These are phyloP conservation scores for Serinus canaria DNA, from an alignment of 2,113 vertebrate genomes.

Conservation along the genomic window DNA sequence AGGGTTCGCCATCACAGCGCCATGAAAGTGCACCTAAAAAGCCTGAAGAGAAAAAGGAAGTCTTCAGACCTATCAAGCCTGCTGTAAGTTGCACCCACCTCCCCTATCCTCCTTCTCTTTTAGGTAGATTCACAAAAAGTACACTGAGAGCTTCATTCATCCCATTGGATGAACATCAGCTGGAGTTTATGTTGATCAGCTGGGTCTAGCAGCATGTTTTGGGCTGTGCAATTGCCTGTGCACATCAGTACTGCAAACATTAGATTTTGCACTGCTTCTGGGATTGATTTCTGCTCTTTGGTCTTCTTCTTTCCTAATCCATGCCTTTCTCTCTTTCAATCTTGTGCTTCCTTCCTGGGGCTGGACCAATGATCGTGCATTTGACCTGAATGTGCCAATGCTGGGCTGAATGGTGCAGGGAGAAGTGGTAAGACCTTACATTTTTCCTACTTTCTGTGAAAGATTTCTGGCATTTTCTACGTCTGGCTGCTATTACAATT, in stretches of 20 bases:
- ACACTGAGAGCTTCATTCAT: not conserved
- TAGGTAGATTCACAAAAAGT: not conserved
- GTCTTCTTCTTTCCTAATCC: constrained; percentile 3
- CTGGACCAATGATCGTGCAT: constrained; percentile 25
- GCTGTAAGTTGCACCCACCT: constrained; percentile 80
- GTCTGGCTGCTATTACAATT: not conserved
- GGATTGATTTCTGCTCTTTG: constrained; percentile 28
- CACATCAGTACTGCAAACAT: not conserved
- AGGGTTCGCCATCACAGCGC: constrained; percentile 89
- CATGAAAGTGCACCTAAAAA: constrained; percentile 88
- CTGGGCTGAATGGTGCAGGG: constrained; percentile 66
- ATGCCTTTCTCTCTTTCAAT: constrained; percentile 28
- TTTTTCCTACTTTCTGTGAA: not conserved
- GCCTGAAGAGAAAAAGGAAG: constrained; percentile 89
- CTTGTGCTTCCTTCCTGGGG: constrained; percentile 12
- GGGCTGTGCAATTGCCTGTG: not conserved
- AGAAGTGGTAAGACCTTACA: constrained; percentile 77
- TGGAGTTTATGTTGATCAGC: not conserved
- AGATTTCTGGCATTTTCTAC: not conserved
- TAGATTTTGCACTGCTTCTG: constrained; percentile 12
- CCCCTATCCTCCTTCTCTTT: not conserved
- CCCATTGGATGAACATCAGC: not conserved
- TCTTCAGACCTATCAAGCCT: constrained; percentile 84
- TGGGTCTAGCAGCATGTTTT: not conserved
- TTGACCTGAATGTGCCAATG: constrained; percentile 9